These are phyloP conservation scores for Buphagus erythrorhynchus DNA, from an alignment of 2,797 vertebrate species.

Conservation along the genomic window DNA sequence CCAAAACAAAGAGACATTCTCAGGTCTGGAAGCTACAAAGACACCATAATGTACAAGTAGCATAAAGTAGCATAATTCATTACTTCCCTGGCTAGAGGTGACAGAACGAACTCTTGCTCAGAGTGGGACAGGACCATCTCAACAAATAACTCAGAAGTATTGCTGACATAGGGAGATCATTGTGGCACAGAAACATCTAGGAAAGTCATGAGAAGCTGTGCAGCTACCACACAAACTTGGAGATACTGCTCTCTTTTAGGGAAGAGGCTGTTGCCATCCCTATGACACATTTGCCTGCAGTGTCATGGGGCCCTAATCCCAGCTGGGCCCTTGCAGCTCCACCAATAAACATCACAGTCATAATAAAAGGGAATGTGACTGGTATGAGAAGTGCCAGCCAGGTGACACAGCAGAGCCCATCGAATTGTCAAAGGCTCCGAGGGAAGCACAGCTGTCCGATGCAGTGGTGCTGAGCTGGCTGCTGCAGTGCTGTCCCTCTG, in stretches of 20 bases:
- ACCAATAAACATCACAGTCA: neutral
- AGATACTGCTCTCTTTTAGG: neutral
- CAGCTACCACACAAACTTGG: neutral
- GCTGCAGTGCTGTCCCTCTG: neutral
- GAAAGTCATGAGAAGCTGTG: neutral
- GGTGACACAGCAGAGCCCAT: constrained; percentile 46
- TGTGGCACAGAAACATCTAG: neutral
- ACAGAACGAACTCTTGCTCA: neutral
- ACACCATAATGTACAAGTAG: neutral
- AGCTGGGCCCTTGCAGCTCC: neutral
- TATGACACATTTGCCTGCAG: neutral
- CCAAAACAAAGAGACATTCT: neutral
- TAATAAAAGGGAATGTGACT: neutral
- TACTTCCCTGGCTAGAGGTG: neutral
- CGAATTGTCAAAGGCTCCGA: neutral
- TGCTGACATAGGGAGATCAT: neutral
- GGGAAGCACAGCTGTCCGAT: neutral
- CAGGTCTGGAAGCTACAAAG: neutral
- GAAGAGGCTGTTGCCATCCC: neutral
- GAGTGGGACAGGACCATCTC: neutral
- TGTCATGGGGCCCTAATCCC: accelerated
- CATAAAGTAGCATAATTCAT: neutral
- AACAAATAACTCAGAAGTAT: neutral
- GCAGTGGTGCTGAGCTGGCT: neutral
- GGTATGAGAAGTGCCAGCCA: constrained; percentile 2